A percentile compares a stretch with the other conserved stretches of the same genome.
phyloP scores from a whole-genome alignment of 1,140 invertebrate species.

The Venturia canescens region DNA sequence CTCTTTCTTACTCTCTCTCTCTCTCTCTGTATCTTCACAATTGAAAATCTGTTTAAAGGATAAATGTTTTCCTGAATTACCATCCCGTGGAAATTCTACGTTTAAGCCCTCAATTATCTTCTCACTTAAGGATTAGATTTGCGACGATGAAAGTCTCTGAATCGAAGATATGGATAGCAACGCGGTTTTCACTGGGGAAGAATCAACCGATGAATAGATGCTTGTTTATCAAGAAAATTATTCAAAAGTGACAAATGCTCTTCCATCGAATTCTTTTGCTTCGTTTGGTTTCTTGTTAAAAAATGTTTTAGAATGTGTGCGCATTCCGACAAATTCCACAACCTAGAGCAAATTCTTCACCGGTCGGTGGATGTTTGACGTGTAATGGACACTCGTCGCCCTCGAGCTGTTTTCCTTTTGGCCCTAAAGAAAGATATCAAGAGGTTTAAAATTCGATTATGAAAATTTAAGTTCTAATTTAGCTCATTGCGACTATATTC shows the following conservation, averaged over 20 bases:
- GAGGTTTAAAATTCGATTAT: too few relatives aligned
- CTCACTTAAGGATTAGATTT: conserved; percentile 48
- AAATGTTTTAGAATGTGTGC: conserved; percentile 89
- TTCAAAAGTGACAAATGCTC: conserved; percentile 20
- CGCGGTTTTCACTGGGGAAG: neutral
- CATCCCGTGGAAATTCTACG: conserved; percentile 57
- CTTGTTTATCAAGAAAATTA: conserved; percentile 19
- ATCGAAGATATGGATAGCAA: conserved; percentile 45
- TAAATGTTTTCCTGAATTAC: conserved; percentile 44
- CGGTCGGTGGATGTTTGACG: conserved; percentile 96
- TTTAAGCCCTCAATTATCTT: conserved; percentile 41
- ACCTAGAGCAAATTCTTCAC: conserved; percentile 98
- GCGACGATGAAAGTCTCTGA: conserved; percentile 8
- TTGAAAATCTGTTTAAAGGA: conserved; percentile 56
- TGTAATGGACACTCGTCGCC: conserved; percentile 97
- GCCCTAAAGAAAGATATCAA: conserved; percentile 83
- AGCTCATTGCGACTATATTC: too few relatives aligned
- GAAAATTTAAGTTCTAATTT: too few relatives aligned
- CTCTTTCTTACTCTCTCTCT: conserved; percentile 34
- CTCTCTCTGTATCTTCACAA: conserved; percentile 43
- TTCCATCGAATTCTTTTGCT: conserved; percentile 35
- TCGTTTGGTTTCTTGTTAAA: neutral
- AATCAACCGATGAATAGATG: conserved; percentile 14
- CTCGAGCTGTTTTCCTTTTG: conserved; percentile 93
- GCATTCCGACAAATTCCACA: conserved; percentile 98